Conservation (phyloP, 2,888 invertebrate genomes). For the Erannis defoliaria region DNA sequence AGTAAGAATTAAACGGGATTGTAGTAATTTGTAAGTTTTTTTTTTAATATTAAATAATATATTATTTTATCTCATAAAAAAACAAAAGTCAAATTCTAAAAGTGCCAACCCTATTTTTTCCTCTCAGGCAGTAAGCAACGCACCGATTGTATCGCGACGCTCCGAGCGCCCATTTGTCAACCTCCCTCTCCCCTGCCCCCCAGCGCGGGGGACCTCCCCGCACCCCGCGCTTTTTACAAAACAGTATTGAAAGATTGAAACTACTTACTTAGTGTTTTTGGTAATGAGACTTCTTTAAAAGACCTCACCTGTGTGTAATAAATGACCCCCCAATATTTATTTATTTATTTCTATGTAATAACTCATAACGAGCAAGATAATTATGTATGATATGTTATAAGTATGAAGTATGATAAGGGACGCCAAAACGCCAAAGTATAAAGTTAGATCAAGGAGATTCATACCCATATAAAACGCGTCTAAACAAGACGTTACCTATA, state of each 20-base stretch:
- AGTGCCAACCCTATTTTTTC: constrained; percentile 84
- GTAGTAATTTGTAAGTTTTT: no score
- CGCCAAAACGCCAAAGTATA: no score
- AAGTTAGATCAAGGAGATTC: no score
- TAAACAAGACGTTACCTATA: no score
- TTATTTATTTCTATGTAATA: no score
- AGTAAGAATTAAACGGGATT: no score
- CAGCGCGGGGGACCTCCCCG: constrained; percentile 33
- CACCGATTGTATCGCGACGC: constrained; percentile 87
- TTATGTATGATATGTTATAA: no score
- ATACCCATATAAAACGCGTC: no score
- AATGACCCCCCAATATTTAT: neutral
- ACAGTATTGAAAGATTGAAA: constrained; percentile 17
- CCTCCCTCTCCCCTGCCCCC: constrained; percentile 60
- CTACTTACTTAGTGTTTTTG: constrained; percentile 2
- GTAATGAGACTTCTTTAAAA: neutral
- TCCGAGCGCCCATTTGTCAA: constrained; percentile 87
- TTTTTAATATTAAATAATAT: no score
- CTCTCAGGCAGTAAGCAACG: constrained; percentile 87
- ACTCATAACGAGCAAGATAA: no score
- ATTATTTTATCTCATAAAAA: no score
- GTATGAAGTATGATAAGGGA: no score
- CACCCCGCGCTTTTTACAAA: constrained; percentile 43
- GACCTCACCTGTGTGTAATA: neutral
- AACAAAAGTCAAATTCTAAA: neutral